Percentiles rank a stretch among this genome's conserved stretches.
These are phyloP conservation scores for Nanger granti DNA, from an alignment of 2,113 vertebrate species.

Conservation along the genomic window DNA sequence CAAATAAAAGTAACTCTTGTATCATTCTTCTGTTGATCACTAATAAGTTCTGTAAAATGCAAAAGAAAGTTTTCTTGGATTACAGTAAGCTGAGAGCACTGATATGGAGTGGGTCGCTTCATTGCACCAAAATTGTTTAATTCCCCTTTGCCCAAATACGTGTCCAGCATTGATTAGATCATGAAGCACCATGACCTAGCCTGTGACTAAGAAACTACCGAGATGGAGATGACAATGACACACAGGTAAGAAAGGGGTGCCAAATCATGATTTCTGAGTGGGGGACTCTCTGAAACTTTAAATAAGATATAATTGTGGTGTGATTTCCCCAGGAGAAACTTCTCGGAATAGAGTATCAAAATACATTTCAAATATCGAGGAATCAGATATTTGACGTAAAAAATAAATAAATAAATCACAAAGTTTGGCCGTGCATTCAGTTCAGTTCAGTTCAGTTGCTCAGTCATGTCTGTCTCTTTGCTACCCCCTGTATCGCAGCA, in stretches of 20 bases:
- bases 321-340: background rate
- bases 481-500: too few species aligned
- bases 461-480: too few species aligned
- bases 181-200: background rate
- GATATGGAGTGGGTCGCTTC: background rate
- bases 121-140: background rate
- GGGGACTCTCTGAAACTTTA: background rate
- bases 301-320: background rate
- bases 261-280: accelerated
- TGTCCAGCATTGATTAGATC: background rate
- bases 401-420: background rate
- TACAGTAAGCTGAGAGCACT: background rate
- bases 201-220: background rate
- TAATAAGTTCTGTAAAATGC: background rate
- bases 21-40: background rate
- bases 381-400: background rate
- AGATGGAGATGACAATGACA: background rate
- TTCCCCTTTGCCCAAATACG: background rate
- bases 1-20: background rate
- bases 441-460: too few species aligned
- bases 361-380: background rate
- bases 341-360: background rate
- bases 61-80: background rate
- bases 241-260: background rate
- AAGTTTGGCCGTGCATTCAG: background rate